Evolutionary conservation across 2,888 invertebrate species (phyloP).

Genomic region (Luperina nickerlii): DNA sequence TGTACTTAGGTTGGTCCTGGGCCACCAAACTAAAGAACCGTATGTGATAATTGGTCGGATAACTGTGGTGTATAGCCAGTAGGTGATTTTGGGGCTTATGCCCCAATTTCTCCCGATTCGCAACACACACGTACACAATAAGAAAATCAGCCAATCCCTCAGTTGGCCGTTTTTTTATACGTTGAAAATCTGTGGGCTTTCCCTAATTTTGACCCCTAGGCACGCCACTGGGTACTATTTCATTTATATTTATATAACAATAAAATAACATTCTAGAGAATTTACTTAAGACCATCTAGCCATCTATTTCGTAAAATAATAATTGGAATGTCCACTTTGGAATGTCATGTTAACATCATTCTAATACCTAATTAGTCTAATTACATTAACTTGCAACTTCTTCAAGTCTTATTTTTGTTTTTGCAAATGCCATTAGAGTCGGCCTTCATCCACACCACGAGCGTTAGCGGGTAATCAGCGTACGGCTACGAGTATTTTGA

Average conservation of each 20-base stretch:
- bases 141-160: too few species aligned
- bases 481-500: background rate
- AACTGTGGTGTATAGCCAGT: too few species aligned
- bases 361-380: background rate
- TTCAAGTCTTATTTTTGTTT: background rate
- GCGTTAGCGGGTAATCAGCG: background rate
- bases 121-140: too few species aligned
- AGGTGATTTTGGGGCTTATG: too few species aligned
- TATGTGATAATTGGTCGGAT: too few species aligned
- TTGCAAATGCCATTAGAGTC: background rate
- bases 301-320: background rate
- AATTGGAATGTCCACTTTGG: constrained; percentile 23
- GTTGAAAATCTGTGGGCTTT: too few species aligned
- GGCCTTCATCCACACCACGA: background rate
- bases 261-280: background rate
- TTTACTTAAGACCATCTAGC: background rate
- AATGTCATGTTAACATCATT: constrained; percentile 22
- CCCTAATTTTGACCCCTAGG: too few species aligned
- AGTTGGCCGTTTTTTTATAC: too few species aligned
- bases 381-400: background rate
- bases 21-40: too few species aligned
- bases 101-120: too few species aligned
- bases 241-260: background rate
- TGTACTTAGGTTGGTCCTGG: too few species aligned
- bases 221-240: too few species aligned